Percentiles rank a stretch among this genome's conserved stretches.
These are phyloP conservation scores for Cossypha dichroa DNA, from an alignment of 2,797 vertebrate genomes.

Conservation along the genomic window DNA sequence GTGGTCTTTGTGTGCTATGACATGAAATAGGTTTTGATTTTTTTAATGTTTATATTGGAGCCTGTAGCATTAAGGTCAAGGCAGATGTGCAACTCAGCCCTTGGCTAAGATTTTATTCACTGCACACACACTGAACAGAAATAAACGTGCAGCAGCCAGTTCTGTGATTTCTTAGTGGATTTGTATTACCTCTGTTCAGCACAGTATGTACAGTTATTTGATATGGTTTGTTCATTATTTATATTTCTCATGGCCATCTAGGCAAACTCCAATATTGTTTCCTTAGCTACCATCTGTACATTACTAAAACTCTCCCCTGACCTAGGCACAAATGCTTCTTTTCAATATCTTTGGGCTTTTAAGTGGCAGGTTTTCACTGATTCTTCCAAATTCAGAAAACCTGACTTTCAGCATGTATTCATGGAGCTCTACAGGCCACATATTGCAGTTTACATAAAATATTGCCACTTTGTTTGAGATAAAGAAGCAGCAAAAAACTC, in stretches of 20 bases:
- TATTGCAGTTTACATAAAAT: neutral
- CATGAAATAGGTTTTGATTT: neutral
- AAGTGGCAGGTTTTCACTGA: neutral
- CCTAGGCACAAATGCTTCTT: neutral
- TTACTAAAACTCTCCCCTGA: neutral
- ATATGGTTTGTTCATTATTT: neutral
- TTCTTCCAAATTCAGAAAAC: neutral
- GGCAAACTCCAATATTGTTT: conserved; percentile 24
- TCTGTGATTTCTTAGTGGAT: neutral
- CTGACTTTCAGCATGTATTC: neutral
- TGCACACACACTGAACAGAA: neutral
- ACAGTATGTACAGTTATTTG: conserved; percentile 11
- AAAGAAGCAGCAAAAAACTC: neutral
- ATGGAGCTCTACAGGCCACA: neutral
- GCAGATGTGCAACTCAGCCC: neutral
- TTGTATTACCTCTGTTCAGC: neutral
- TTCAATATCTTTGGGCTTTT: neutral
- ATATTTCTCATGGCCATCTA: neutral
- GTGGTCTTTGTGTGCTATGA: neutral
- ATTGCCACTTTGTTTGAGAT: neutral
- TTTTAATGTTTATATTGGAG: neutral
- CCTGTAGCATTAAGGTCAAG: neutral
- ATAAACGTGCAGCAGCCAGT: neutral
- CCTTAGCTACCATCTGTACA: conserved; percentile 14
- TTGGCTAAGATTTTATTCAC: neutral